Conservation (phyloP, 2,797 vertebrate species). For the Melanotaenia parkinsoni region DNA sequence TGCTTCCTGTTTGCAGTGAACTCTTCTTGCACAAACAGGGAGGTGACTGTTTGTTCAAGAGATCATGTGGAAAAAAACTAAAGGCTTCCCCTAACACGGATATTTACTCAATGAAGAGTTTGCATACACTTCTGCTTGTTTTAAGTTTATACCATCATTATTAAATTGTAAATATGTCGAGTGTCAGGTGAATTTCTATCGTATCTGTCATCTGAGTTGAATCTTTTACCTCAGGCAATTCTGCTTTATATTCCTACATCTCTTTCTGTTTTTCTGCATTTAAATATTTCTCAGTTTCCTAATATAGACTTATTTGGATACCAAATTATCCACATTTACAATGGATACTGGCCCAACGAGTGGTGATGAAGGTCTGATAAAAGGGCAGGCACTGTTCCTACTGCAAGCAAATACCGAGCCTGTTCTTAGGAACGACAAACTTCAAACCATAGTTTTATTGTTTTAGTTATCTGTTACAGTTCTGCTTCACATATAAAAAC, state of each 20-base stretch:
- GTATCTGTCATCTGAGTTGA: neutral
- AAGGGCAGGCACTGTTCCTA: conserved; percentile 10
- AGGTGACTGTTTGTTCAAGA: conserved; percentile 31
- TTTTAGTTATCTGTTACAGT: neutral
- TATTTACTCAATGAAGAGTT: conserved; percentile 39
- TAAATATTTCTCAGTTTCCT: conserved; percentile 7
- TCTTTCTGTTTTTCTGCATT: conserved; percentile 15
- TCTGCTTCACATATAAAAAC: neutral
- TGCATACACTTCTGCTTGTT: conserved; percentile 19
- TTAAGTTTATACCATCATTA: conserved; percentile 6
- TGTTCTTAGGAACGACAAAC: conserved; percentile 34
- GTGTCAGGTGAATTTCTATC: neutral
- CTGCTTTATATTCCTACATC: neutral
- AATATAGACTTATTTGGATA: conserved; percentile 29
- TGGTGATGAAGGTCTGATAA: conserved; percentile 8
- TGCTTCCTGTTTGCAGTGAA: conserved; percentile 13
- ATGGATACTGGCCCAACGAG: conserved; percentile 2
- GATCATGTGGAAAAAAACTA: conserved; percentile 2
- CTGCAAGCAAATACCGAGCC: conserved; percentile 24
- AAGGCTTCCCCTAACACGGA: conserved; percentile 13
- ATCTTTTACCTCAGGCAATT: neutral
- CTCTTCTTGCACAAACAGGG: neutral
- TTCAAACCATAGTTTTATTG: neutral
- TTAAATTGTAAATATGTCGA: neutral
- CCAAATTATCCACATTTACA: conserved; percentile 24